A percentile compares a stretch with the other conserved stretches of the same genome.
Evolutionary conservation across 2,888 invertebrate genomes (phyloP).

Genomic region (Galerucella calmariensis): DNA sequence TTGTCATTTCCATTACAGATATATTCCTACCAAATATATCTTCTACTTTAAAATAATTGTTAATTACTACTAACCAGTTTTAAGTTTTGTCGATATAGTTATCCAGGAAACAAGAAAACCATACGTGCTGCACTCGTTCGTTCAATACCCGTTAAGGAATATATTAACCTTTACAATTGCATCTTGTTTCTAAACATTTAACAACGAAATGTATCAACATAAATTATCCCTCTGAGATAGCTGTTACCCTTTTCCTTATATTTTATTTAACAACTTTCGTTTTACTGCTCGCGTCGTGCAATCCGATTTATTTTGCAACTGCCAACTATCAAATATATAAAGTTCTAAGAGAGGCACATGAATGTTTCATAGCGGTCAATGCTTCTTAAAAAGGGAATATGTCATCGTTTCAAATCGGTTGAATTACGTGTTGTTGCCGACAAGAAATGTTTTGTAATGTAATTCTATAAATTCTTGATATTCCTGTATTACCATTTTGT

Average conservation of each 20-base stretch:
- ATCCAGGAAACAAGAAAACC: slow-evolving; percentile 22
- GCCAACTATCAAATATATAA: slow-evolving; percentile 25
- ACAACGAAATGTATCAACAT: slow-evolving; percentile 34
- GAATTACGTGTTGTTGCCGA: slow-evolving; percentile 5
- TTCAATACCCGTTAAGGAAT: slow-evolving; percentile 42
- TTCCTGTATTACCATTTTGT: not conserved
- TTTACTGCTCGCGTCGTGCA: slow-evolving; percentile 43
- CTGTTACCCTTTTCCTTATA: slow-evolving; percentile 50
- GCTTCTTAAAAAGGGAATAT: slow-evolving; percentile 37
- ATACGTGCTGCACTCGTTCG: slow-evolving; percentile 23
- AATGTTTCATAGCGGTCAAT: slow-evolving; percentile 41
- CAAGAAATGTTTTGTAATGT: slow-evolving; percentile 9
- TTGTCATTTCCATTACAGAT: not conserved
- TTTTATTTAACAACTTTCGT: slow-evolving; percentile 51
- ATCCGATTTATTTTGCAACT: slow-evolving; percentile 42
- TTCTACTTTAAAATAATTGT: not conserved
- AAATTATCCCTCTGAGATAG: slow-evolving; percentile 47
- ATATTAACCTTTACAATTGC: slow-evolving; percentile 49
- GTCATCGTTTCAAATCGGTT: slow-evolving; percentile 29
- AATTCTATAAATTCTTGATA: not conserved
- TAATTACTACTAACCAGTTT: not conserved
- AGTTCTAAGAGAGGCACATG: slow-evolving; percentile 30
- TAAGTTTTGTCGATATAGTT: slow-evolving; percentile 29
- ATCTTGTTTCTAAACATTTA: slow-evolving; percentile 28
- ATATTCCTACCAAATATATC: not conserved